Evolutionary conservation across 1,140 invertebrate species (phyloP).

Genomic region (Drosophila bocqueti): DNA sequence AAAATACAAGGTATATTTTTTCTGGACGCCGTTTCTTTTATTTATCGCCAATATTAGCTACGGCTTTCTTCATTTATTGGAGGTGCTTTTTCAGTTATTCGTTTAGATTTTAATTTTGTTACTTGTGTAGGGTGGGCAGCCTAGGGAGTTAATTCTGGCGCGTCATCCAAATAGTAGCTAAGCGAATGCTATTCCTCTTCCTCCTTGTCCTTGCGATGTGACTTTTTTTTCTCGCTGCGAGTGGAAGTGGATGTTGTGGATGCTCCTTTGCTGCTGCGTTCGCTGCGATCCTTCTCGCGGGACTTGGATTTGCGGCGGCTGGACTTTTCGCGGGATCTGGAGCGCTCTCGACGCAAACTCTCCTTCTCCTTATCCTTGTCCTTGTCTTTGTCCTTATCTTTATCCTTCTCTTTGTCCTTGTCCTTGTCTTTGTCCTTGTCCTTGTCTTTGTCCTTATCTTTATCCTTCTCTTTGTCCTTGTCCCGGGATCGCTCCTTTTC

Average conservation of each 20-base stretch:
- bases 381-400: slow-evolving; percentile 79
- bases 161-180: slow-evolving; percentile 56
- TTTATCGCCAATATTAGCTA: slow-evolving; percentile 5
- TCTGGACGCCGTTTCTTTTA: background rate
- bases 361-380: slow-evolving; percentile 63
- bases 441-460: slow-evolving; percentile 79
- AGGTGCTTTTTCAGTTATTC: slow-evolving; percentile 40
- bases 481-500: slow-evolving; percentile 72
- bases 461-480: slow-evolving; percentile 79
- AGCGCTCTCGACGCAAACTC: slow-evolving; percentile 86
- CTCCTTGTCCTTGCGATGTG: slow-evolving; percentile 87
- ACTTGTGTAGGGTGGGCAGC: slow-evolving; percentile 21
- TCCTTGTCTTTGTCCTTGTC: slow-evolving; percentile 57
- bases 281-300: slow-evolving; percentile 87
- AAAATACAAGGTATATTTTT: slow-evolving; percentile 11
- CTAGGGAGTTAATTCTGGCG: slow-evolving; percentile 32
- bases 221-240: slow-evolving; percentile 88
- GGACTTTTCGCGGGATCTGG: slow-evolving; percentile 87
- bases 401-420: slow-evolving; percentile 48
- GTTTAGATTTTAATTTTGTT: slow-evolving; percentile 11
- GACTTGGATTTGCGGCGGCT: slow-evolving; percentile 87
- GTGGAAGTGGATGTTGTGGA: slow-evolving; percentile 54
- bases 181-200: slow-evolving; percentile 86
- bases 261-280: slow-evolving; percentile 84
- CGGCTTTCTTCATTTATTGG: slow-evolving; percentile 43